Evolutionary conservation across 2,888 invertebrate genomes (phyloP).

Genomic region (Gymnoscelis rufifasciata): DNA sequence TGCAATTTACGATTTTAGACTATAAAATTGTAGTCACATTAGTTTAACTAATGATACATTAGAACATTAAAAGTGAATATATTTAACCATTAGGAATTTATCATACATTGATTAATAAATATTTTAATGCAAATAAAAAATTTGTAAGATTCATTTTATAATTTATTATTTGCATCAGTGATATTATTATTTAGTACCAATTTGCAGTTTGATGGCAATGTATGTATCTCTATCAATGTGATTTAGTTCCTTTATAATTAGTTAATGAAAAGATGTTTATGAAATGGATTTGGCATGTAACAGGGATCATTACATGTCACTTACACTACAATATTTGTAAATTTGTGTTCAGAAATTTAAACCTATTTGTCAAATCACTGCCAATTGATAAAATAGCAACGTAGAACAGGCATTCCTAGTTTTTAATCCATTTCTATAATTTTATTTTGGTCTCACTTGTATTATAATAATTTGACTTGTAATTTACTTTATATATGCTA

Average conservation of each 20-base stretch:
- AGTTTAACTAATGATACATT: constrained; percentile 62
- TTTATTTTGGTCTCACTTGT: constrained; percentile 72
- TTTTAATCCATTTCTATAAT: constrained; percentile 61
- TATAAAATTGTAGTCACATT: constrained; percentile 47
- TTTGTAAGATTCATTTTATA: constrained; percentile 53
- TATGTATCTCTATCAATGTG: constrained; percentile 50
- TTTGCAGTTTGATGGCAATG: constrained; percentile 53
- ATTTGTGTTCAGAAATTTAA: constrained; percentile 27
- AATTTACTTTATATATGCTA: constrained; percentile 67
- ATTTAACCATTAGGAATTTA: constrained; percentile 44
- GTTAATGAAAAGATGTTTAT: constrained; percentile 30
- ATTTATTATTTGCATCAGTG: constrained; percentile 63
- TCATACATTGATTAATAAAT: constrained; percentile 53
- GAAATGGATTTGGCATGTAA: constrained; percentile 52
- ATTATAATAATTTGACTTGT: constrained; percentile 72
- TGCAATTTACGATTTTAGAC: constrained; percentile 47
- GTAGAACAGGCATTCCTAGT: constrained; percentile 59
- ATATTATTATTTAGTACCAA: constrained; percentile 61
- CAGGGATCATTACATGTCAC: constrained; percentile 28
- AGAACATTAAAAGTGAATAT: constrained; percentile 38
- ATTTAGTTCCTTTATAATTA: constrained; percentile 66
- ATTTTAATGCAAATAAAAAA: constrained; percentile 56
- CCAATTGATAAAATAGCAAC: constrained; percentile 53
- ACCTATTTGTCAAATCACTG: constrained; percentile 54
- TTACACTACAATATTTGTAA: constrained; percentile 30